Evolutionary conservation across 2,113 vertebrate species (phyloP).

Genomic region (Bostrychus sinensis): DNA sequence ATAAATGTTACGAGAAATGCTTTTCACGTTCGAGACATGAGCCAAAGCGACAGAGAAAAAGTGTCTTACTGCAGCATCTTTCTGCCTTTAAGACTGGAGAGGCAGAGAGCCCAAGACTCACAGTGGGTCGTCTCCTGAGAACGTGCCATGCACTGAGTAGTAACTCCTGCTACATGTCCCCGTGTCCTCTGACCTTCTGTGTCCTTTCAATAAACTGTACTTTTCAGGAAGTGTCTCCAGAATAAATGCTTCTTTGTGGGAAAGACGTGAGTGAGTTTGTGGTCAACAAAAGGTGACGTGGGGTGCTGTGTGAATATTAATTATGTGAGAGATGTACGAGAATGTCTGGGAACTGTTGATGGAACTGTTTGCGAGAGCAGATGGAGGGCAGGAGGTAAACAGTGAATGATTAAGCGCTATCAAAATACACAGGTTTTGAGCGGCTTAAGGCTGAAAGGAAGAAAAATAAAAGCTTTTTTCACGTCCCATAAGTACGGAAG

Average conservation of each 20-base stretch:
- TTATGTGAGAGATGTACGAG: background rate
- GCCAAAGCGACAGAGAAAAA: conserved; percentile 3
- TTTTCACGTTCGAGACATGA: background rate
- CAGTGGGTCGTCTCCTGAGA: conserved; percentile 85
- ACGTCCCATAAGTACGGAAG: too few relatives aligned
- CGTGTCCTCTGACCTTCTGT: conserved; percentile 80
- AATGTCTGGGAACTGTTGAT: too few relatives aligned
- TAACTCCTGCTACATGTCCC: conserved; percentile 81
- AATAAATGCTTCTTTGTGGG: conserved; percentile 83
- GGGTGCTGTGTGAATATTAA: conserved; percentile 12
- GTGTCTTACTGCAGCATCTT: conserved; percentile 76
- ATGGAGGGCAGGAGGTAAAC: too few relatives aligned
- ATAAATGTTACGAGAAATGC: background rate
- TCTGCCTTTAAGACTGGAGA: conserved; percentile 77
- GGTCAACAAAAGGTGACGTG: conserved; percentile 17
- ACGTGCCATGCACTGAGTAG: conserved; percentile 87
- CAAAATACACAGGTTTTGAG: too few relatives aligned
- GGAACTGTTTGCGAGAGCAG: too few relatives aligned
- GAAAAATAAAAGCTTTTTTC: too few relatives aligned
- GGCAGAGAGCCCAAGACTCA: conserved; percentile 83
- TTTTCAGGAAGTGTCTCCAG: conserved; percentile 84
- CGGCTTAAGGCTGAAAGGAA: too few relatives aligned
- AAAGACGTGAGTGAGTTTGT: conserved; percentile 67
- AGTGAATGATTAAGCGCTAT: too few relatives aligned
- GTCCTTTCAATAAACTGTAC: conserved; percentile 85